Evolutionary conservation across 1,140 invertebrate species (phyloP).

Genomic region (Olivierus martensii): DNA sequence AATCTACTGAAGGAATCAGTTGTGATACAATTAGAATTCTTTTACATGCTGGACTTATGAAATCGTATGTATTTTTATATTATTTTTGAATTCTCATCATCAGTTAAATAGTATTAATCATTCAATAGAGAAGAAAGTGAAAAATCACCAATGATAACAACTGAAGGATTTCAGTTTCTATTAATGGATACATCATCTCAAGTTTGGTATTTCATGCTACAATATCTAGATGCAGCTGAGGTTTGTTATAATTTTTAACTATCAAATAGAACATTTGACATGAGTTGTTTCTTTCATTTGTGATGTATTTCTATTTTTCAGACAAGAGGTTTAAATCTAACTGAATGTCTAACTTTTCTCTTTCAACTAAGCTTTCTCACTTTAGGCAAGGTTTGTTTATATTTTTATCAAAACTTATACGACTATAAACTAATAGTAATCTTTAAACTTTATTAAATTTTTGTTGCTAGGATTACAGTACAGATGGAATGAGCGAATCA

Average conservation of each 20-base stretch:
- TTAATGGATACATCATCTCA: slow-evolving; percentile 80
- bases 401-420: no score
- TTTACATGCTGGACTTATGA: slow-evolving; percentile 83
- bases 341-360: slow-evolving; percentile 83
- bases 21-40: slow-evolving; percentile 83
- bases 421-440: no score
- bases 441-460: slow-evolving; percentile 4
- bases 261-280: no score
- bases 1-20: slow-evolving; percentile 69
- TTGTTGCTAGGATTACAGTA: slow-evolving; percentile 69
- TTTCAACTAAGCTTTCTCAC: slow-evolving; percentile 95
- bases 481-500: slow-evolving; percentile 78
- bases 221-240: slow-evolving; percentile 57
- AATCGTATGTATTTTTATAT: slow-evolving; percentile 40
- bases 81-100: slow-evolving; percentile 3
- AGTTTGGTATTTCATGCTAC: slow-evolving; percentile 90
- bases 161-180: slow-evolving; percentile 89
- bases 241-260: no score
- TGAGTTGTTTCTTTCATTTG: no score
- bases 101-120: background rate
- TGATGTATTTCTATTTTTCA: slow-evolving; percentile 26
- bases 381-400: slow-evolving; percentile 58
- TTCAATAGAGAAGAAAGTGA: slow-evolving; percentile 47
- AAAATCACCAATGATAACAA: slow-evolving; percentile 70
- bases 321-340: slow-evolving; percentile 62